phyloP scores from a whole-genome alignment of 64 coral and sea anemone genomes.

The Dendrophyllia cribrosa region DNA sequence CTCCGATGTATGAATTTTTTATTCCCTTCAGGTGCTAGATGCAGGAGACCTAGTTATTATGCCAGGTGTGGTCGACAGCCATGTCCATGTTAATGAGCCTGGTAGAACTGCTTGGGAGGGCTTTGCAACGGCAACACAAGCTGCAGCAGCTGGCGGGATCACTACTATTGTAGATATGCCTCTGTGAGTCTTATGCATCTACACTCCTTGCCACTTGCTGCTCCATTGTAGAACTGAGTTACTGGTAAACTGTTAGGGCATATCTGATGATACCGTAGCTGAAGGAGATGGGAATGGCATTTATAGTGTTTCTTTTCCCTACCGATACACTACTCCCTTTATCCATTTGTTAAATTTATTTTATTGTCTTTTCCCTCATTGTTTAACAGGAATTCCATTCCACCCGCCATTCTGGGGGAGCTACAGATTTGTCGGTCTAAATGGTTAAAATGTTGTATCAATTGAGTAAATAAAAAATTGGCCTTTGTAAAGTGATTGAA shows the following conservation, averaged over 20 bases:
- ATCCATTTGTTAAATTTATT: too few relatives aligned
- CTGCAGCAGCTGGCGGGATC: slow-evolving; percentile 82
- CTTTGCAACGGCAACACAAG: slow-evolving; percentile 84
- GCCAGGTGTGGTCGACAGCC: slow-evolving; percentile 85
- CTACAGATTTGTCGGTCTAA: too few relatives aligned
- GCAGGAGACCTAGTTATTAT: slow-evolving; percentile 74
- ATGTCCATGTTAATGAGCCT: slow-evolving; percentile 86
- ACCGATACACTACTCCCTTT: too few relatives aligned
- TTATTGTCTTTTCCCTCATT: not conserved
- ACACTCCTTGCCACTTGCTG: too few relatives aligned
- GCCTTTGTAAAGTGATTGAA: too few relatives aligned
- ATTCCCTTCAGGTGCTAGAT: slow-evolving; percentile 63
- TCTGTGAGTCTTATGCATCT: slow-evolving; percentile 48
- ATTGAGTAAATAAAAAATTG: too few relatives aligned
- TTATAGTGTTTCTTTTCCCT: too few relatives aligned
- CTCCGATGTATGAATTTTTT: not conserved
- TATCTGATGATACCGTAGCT: too few relatives aligned
- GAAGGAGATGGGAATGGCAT: too few relatives aligned
- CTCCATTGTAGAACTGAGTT: too few relatives aligned
- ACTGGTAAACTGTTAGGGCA: too few relatives aligned
- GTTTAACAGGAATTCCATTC: slow-evolving; percentile 74
- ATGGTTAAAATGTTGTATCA: too few relatives aligned
- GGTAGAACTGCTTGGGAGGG: slow-evolving; percentile 88
- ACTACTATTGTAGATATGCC: slow-evolving; percentile 95
- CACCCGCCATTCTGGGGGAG: slow-evolving; percentile 46